phyloP scores from a whole-genome alignment of 2,888 invertebrate genomes.

The Acleris laterana region DNA sequence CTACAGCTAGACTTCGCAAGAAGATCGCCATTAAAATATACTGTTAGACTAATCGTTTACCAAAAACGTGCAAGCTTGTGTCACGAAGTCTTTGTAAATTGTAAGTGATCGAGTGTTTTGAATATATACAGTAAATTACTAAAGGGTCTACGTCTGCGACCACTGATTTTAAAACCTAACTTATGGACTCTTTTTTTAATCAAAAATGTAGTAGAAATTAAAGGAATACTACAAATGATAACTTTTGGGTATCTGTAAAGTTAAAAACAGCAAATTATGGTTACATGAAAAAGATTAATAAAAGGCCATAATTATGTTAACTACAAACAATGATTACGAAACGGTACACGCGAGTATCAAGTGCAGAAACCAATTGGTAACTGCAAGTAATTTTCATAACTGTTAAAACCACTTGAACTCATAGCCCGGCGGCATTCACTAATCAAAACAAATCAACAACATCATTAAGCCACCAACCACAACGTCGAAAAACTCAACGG shows the following conservation, averaged over 20 bases:
- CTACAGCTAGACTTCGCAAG: background rate
- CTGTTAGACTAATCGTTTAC: slow-evolving; percentile 26
- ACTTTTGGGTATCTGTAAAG: too few relatives aligned
- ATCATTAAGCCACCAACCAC: slow-evolving; percentile 32
- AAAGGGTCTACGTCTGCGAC: background rate
- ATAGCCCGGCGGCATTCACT: slow-evolving; percentile 46
- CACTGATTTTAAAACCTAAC: background rate
- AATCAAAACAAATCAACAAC: slow-evolving; percentile 35
- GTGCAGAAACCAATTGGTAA: background rate
- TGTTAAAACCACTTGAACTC: slow-evolving; percentile 41
- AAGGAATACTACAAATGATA: background rate
- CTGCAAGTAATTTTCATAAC: slow-evolving; percentile 7
- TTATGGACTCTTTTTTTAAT: background rate
- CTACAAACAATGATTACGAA: too few relatives aligned
- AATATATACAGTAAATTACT: slow-evolving; percentile 13
- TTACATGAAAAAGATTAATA: too few relatives aligned
- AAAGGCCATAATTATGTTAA: too few relatives aligned
- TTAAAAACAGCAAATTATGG: too few relatives aligned
- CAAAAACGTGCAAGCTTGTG: slow-evolving; percentile 37
- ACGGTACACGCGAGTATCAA: too few relatives aligned
- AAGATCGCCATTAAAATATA: slow-evolving; percentile 5
- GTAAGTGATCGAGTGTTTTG: slow-evolving; percentile 53
- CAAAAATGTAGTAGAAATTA: background rate
- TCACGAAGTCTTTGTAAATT: slow-evolving; percentile 70
- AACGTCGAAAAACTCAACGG: slow-evolving; percentile 12